Base-by-base conservation (phyloP, 2,797 vertebrate species). In the Dallia pectoralis region DNA sequence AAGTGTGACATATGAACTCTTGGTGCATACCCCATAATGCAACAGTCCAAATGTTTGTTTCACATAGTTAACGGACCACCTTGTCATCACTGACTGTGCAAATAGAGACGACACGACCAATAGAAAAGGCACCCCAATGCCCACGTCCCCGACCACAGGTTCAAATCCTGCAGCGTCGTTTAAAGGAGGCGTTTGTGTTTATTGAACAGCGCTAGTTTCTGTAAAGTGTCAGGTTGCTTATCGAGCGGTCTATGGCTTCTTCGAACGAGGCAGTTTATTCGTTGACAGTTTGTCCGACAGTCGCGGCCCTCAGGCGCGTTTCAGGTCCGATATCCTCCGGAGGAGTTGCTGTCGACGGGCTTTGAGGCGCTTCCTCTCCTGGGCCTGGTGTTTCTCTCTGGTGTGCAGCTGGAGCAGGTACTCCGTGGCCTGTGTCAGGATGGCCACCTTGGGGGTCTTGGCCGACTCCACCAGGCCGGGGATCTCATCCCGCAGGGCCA, bases 391-490 rank as follows among this genome's bases (percentile, higher is more conserved):
- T 51, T 91, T 93, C 87, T 98, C 97, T 0, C 87, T 88, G 4
- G 79, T 82, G 66, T 95, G 91, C 69, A 99, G 93, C 19, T 95
- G 87, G 59, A 89, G 85, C 77, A 99, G 90, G 85, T 97, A 97
- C 71, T 98, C 95, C 0, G 96, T 93, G 0, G 97, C 96, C 64
- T 95, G 96, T 78, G 96, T 96, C 84, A 99, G 89, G 87, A 99
- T 97, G 81, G 97, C 96, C 77, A 99, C 97, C 81, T 98, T 99
- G 0, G 97, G 96, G 0, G 96, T 95, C 82, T 98, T 99, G 77
- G 95, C 88, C 0, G 95, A 94, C 84, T 93, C 91, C 32, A 92
- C 92, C 0, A 99, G 90, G 18, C 94, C 93, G 0, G 97, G 97
- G 48, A 99, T 94, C 87, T 97, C 90, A 69, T 96, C 96, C 68